Conservation (phyloP, 2,113 vertebrate genomes). For the Mormoops blainvillei region DNA sequence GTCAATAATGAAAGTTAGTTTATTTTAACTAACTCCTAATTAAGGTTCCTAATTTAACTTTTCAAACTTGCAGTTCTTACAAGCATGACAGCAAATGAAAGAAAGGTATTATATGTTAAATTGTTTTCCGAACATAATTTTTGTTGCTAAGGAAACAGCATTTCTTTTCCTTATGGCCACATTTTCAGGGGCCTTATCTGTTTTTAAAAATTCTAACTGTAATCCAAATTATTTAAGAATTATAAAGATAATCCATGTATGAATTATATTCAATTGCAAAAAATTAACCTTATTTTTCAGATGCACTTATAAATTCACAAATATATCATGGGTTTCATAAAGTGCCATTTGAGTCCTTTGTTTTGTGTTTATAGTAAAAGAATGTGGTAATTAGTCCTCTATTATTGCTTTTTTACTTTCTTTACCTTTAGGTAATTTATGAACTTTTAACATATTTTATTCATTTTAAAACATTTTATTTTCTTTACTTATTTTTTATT, state of each 20-base stretch:
- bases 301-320: background rate
- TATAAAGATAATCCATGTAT: background rate
- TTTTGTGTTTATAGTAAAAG: background rate
- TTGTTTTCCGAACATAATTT: conserved; percentile 56
- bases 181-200: background rate
- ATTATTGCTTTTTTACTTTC: background rate
- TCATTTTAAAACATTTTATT: background rate
- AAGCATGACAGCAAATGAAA: background rate
- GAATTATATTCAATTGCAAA: background rate
- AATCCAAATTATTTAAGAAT: conserved; percentile 6
- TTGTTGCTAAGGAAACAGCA: conserved; percentile 61
- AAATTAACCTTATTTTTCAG: background rate
- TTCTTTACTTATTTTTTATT: too few species aligned
- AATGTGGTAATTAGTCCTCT: too few species aligned
- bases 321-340: background rate
- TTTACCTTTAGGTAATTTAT: background rate
- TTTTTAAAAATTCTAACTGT: background rate
- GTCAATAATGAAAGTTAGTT: background rate
- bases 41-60: background rate
- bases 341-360: background rate
- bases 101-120: background rate
- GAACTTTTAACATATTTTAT: background rate
- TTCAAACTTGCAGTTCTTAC: background rate
- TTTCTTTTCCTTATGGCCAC: background rate
- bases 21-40: background rate